Conservation (phyloP, 2,113 vertebrate genomes). For the Megaceryle maxima region DNA sequence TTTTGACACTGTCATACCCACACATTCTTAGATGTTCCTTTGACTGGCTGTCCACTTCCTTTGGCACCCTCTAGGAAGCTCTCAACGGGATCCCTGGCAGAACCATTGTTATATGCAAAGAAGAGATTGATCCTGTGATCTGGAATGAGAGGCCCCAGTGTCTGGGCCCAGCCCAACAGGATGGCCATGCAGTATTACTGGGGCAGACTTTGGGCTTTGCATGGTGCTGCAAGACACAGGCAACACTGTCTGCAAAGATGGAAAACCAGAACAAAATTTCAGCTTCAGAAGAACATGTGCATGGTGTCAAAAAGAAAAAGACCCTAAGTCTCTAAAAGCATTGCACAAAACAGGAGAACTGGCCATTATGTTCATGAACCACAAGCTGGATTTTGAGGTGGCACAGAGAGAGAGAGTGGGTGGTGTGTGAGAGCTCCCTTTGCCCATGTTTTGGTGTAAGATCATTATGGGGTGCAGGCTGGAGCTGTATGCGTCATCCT, state of each 20-base stretch:
- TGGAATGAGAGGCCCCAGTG: neutral
- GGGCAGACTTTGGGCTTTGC: neutral
- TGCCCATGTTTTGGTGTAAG: neutral
- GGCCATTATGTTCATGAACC: neutral
- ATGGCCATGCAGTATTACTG: neutral
- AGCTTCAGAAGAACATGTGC: neutral
- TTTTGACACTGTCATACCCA: neutral
- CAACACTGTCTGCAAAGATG: neutral
- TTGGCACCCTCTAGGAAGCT: neutral
- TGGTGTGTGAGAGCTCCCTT: neutral
- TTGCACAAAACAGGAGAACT: neutral
- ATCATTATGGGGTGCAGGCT: neutral
- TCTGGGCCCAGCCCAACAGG: neutral
- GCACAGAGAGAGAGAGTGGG: neutral
- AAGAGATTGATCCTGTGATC: neutral
- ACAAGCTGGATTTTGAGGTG: neutral
- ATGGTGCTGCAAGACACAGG: neutral
- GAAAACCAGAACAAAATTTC: neutral
- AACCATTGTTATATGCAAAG: neutral
- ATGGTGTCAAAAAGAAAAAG: neutral
- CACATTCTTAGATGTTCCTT: neutral
- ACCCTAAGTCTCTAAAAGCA: neutral
- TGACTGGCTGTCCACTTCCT: neutral
- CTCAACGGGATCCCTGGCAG: fast-evolving
- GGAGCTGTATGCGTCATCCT: neutral